phyloP scores from a whole-genome alignment of 1,140 invertebrate species.

The Lamellibrachia luymesi region DNA sequence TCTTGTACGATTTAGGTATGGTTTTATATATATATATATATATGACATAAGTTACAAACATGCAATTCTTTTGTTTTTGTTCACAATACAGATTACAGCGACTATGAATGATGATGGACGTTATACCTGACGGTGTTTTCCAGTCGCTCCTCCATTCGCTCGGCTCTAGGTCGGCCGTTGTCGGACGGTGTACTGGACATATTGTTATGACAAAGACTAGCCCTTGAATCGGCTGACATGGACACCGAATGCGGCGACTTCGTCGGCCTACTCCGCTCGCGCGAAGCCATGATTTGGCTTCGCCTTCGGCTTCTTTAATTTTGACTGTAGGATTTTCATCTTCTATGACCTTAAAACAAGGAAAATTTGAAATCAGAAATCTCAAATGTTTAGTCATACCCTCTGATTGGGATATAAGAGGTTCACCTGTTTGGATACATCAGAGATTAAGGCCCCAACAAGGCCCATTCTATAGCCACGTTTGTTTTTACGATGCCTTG shows the following conservation, averaged over 20 bases:
- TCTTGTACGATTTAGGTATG: too few species aligned
- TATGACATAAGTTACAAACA: too few species aligned
- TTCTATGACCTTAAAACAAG: not conserved
- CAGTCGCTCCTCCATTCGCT: not conserved
- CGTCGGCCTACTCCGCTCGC: not conserved
- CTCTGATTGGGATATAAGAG: not conserved
- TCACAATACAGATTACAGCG: too few species aligned
- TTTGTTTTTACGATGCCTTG: not conserved
- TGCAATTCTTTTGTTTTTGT: too few species aligned
- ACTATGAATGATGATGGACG: too few species aligned
- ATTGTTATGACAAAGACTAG: not conserved
- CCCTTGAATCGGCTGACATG: not conserved
- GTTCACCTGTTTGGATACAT: not conserved
- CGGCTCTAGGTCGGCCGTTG: not conserved
- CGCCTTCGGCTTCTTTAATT: not conserved
- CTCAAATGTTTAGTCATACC: not conserved
- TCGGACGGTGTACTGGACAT: not conserved
- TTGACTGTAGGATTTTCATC: not conserved
- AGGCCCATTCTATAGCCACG: not conserved
- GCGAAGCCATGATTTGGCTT: not conserved
- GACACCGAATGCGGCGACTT: not conserved
- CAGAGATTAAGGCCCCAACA: not conserved
- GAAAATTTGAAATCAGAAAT: not conserved
- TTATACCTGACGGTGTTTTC: not conserved
- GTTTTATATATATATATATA: too few species aligned